Evolutionary conservation across 2,113 vertebrate species (phyloP).

Genomic region (Psittacara wagleri): DNA sequence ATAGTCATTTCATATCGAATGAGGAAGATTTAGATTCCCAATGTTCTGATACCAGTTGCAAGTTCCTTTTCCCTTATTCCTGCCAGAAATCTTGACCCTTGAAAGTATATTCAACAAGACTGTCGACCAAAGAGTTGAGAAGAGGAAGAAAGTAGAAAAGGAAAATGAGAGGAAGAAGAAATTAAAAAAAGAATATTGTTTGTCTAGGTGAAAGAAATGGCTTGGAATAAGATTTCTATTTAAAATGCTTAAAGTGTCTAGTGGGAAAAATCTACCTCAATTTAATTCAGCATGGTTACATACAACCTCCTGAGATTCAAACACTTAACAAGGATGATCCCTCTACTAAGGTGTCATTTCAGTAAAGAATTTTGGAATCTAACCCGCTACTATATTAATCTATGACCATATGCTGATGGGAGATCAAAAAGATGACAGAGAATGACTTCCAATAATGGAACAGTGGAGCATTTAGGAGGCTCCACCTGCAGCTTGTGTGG

Average conservation of each 20-base stretch:
- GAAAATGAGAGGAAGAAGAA: background rate
- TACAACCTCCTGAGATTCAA: background rate
- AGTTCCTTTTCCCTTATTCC: background rate
- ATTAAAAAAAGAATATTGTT: background rate
- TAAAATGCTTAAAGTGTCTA: background rate
- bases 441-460: background rate
- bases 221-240: background rate
- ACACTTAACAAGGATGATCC: background rate
- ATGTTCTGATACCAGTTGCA: background rate
- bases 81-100: background rate
- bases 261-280: background rate
- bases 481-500: background rate
- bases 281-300: background rate
- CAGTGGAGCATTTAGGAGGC: background rate
- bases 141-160: background rate
- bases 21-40: background rate
- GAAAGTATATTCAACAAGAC: background rate
- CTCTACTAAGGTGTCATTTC: background rate
- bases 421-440: background rate
- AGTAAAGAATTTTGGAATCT: background rate
- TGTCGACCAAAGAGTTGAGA: background rate
- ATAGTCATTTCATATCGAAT: background rate
- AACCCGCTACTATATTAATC: background rate
- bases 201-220: background rate
- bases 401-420: background rate